A percentile compares a stretch with the other conserved stretches of the same genome.
phyloP scores from a whole-genome alignment of 2,888 invertebrate genomes.

The Drosophila longiperda region DNA sequence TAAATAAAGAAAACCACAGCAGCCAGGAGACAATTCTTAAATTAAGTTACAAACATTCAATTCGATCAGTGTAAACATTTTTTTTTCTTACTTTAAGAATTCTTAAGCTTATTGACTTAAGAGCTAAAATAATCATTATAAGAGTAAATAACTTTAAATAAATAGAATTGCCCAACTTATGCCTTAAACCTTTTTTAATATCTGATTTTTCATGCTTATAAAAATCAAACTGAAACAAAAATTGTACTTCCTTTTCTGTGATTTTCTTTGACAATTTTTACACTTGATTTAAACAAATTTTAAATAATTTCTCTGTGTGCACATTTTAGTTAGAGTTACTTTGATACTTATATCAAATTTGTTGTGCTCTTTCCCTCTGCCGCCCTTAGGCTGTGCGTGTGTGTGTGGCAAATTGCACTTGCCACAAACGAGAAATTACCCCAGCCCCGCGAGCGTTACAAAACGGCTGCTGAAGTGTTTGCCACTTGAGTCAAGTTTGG shows the following conservation, averaged over 20 bases:
- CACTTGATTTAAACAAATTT: fast-evolving
- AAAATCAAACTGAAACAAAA: not conserved
- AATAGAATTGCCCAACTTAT: not conserved
- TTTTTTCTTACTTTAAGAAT: not conserved
- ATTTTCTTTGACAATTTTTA: not conserved
- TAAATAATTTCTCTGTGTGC: not conserved
- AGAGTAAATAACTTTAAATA: not conserved
- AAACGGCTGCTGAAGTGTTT: slow-evolving; percentile 64
- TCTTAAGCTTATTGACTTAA: not conserved
- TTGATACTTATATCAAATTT: not conserved
- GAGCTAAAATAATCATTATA: fast-evolving
- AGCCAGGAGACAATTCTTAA: not conserved
- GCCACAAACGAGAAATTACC: slow-evolving; percentile 45
- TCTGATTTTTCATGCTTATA: not conserved
- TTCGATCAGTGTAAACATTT: not conserved
- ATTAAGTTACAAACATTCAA: not conserved
- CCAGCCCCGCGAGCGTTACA: not conserved
- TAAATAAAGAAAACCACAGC: not conserved
- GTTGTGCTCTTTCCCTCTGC: not conserved
- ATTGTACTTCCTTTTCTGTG: fast-evolving
- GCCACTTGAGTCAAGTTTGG: slow-evolving; percentile 66
- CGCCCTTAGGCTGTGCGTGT: slow-evolving; percentile 6
- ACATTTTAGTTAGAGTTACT: not conserved
- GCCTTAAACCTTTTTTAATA: not conserved
- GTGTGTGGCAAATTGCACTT: slow-evolving; percentile 55